Evolutionary conservation across 2,888 invertebrate genomes (phyloP).

Genomic region (Caenorhabditis auriculariae): DNA sequence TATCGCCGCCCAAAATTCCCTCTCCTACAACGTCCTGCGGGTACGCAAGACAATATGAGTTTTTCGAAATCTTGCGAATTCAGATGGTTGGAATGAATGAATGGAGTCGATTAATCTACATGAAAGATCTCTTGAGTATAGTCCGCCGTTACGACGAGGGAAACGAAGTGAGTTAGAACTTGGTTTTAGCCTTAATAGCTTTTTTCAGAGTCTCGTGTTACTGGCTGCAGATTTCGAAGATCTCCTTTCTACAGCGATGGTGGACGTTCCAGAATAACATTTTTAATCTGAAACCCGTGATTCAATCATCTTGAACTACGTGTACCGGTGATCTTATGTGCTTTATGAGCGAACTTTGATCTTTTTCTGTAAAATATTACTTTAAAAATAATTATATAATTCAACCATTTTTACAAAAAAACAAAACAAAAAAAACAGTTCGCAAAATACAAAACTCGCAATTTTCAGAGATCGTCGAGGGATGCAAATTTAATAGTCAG

Average conservation of each 20-base stretch:
- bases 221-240: conserved; percentile 26
- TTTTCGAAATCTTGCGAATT: background rate
- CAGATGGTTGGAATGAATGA: conserved; percentile 27
- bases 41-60: background rate
- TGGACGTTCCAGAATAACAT: too few species aligned
- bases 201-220: conserved; percentile 1
- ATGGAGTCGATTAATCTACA: conserved; percentile 14
- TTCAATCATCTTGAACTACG: too few species aligned
- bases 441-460: too few species aligned
- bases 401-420: too few species aligned
- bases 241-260: conserved; percentile 25
- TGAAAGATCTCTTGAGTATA: conserved; percentile 20
- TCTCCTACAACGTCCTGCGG: conserved; percentile 11
- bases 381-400: too few species aligned
- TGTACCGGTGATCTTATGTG: too few species aligned
- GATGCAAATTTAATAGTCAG: too few species aligned
- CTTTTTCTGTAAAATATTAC: too few species aligned
- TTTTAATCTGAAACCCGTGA: too few species aligned
- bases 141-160: conserved; percentile 20
- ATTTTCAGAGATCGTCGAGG: too few species aligned
- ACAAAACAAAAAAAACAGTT: too few species aligned
- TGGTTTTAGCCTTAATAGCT: background rate
- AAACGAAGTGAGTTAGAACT: background rate
- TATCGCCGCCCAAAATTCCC: conserved; percentile 16
- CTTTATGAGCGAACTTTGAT: too few species aligned